These are phyloP conservation scores for Perdita meconis DNA, from an alignment of 2,888 invertebrate species.

Conservation along the genomic window DNA sequence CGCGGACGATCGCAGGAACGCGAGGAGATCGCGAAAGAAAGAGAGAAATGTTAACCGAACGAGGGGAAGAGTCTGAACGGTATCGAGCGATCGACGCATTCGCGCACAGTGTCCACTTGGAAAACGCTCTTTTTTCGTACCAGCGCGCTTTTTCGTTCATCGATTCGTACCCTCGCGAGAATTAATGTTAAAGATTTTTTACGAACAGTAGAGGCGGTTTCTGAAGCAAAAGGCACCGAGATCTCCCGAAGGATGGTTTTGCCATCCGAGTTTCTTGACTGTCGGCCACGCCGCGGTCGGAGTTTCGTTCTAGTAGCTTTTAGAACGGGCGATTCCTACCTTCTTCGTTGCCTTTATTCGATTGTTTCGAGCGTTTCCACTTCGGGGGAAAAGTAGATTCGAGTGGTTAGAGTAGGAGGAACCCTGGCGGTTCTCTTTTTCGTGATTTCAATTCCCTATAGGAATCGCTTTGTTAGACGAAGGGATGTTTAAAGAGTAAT, in stretches of 20 bases:
- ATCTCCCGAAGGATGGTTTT: background rate
- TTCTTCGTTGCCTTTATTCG: too few relatives aligned
- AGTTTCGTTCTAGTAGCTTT: background rate
- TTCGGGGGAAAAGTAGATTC: too few relatives aligned
- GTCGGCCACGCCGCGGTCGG: too few relatives aligned
- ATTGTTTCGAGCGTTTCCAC: too few relatives aligned
- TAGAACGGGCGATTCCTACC: conserved; percentile 4
- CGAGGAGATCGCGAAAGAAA: background rate
- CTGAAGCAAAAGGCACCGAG: background rate
- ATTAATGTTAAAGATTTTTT: conserved; percentile 20
- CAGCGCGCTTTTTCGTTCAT: background rate
- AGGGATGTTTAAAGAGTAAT: conserved; percentile 28
- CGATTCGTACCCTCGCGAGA: background rate
- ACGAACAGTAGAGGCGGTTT: background rate
- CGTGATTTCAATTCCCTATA: too few relatives aligned
- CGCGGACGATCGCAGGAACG: conserved; percentile 46
- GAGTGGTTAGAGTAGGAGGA: too few relatives aligned
- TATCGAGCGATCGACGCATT: too few relatives aligned
- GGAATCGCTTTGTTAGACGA: conserved; percentile 18
- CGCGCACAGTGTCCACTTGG: too few relatives aligned
- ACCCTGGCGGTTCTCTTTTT: too few relatives aligned
- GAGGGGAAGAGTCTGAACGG: conserved; percentile 9
- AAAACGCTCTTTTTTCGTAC: conserved; percentile 8
- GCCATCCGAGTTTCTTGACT: too few relatives aligned
- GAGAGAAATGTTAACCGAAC: background rate